Evolutionary conservation across 2,113 vertebrate species (phyloP).

Genomic region (Cyanoramphus novaezelandiae): DNA sequence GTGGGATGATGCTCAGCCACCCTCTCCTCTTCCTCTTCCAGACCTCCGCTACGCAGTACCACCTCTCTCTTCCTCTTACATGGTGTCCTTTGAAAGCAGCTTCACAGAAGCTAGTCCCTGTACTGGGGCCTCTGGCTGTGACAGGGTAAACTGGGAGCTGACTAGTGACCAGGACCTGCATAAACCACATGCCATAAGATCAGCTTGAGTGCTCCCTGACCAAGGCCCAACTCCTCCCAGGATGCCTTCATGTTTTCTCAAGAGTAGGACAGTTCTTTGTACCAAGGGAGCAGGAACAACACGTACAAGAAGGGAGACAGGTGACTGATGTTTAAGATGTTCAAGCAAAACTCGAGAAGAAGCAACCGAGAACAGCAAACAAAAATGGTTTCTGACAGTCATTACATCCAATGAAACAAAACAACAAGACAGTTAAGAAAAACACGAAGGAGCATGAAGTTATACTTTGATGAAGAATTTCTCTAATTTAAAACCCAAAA

Average conservation of each 20-base stretch:
- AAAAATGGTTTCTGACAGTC: background rate
- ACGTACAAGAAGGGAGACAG: background rate
- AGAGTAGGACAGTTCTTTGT: background rate
- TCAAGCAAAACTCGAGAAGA: background rate
- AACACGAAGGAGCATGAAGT: background rate
- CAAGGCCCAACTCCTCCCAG: background rate
- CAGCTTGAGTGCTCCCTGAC: background rate
- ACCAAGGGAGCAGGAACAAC: background rate
- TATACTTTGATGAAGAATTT: background rate
- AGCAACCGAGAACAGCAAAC: background rate
- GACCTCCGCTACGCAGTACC: rapidly evolving
- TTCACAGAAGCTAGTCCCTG: background rate
- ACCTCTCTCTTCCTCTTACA: rapidly evolving
- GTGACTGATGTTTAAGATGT: background rate
- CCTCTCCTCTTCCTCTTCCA: background rate
- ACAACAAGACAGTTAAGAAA: background rate
- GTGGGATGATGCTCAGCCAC: background rate
- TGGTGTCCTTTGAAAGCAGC: rapidly evolving
- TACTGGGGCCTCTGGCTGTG: background rate
- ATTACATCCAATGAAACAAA: background rate
- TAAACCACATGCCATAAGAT: rapidly evolving
- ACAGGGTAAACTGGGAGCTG: background rate
- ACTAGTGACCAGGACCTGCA: background rate
- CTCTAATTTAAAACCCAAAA: background rate
- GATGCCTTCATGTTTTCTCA: background rate